Conservation (phyloP, 35 echinoderm and acorn worm species). For the Diadema setosum region DNA sequence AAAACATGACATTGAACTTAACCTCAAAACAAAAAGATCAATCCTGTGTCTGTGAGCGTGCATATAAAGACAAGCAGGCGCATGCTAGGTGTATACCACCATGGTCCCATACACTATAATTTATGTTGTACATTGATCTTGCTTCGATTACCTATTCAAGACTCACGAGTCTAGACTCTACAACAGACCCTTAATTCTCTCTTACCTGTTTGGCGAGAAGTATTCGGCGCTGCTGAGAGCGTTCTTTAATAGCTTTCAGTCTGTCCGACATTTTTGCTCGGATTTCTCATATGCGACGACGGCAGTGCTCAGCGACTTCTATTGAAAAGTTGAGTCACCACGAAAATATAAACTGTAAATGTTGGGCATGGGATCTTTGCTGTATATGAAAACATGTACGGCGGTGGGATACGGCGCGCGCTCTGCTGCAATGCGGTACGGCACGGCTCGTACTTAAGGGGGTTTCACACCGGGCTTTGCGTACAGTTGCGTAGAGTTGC, state of each 20-base stretch:
- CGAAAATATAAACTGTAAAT: too few relatives aligned
- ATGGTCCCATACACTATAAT: not conserved
- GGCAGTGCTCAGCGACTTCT: too few relatives aligned
- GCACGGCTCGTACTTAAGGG: too few relatives aligned
- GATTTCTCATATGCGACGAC: too few relatives aligned
- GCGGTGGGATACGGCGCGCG: too few relatives aligned
- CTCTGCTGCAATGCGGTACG: too few relatives aligned
- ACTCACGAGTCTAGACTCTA: not conserved
- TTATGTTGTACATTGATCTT: not conserved
- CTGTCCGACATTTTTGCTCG: conserved; percentile 34
- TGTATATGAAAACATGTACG: too few relatives aligned
- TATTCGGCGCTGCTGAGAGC: conserved; percentile 4
- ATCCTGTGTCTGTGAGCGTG: not conserved
- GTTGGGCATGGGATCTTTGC: too few relatives aligned
- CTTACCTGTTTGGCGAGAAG: conserved; percentile 33
- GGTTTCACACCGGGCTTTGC: too few relatives aligned
- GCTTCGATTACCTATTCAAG: not conserved
- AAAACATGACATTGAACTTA: too few relatives aligned
- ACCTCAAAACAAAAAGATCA: not conserved
- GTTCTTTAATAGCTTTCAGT: conserved; percentile 29
- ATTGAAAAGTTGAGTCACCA: too few relatives aligned
- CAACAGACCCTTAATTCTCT: not conserved
- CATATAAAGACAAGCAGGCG: not conserved
- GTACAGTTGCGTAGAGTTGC: too few relatives aligned
- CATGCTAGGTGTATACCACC: not conserved